These are phyloP conservation scores for Pelecanoides urinatrix DNA, from an alignment of 2,113 vertebrate genomes.

Conservation along the genomic window DNA sequence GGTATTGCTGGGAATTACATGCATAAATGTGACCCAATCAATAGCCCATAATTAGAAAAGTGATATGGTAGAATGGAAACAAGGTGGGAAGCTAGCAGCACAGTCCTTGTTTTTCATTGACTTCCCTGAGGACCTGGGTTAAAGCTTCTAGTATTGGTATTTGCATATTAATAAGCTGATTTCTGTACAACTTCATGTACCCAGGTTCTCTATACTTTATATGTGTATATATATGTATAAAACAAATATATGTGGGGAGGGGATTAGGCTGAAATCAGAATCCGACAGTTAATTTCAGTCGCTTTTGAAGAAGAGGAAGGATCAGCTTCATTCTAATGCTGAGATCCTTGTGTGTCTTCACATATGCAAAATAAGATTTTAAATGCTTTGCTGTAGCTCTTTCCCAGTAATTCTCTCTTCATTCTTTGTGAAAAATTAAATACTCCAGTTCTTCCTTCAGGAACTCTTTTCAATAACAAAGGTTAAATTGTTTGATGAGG, in stretches of 20 bases:
- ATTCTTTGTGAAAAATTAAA: neutral
- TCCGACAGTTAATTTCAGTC: too few relatives aligned
- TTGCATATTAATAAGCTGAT: neutral
- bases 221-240: too few relatives aligned
- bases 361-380: neutral
- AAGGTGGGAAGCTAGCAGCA: neutral
- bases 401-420: neutral
- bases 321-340: neutral
- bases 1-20: neutral
- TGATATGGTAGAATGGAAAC: neutral
- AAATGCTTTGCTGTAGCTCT: neutral
- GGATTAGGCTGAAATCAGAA: too few relatives aligned
- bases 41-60: neutral
- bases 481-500: neutral
- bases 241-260: too few relatives aligned
- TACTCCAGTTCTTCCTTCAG: neutral
- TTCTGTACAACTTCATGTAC: too few relatives aligned
- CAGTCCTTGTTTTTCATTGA: neutral
- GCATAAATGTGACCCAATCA: neutral
- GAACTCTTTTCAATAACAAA: neutral
- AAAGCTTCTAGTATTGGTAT: neutral
- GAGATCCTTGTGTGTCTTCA: neutral
- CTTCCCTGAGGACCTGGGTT: neutral
- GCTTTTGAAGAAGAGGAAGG: neutral
- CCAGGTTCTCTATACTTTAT: too few relatives aligned